phyloP scores from a whole-genome alignment of 2,797 vertebrate species.

The Alfaro cultratus region DNA sequence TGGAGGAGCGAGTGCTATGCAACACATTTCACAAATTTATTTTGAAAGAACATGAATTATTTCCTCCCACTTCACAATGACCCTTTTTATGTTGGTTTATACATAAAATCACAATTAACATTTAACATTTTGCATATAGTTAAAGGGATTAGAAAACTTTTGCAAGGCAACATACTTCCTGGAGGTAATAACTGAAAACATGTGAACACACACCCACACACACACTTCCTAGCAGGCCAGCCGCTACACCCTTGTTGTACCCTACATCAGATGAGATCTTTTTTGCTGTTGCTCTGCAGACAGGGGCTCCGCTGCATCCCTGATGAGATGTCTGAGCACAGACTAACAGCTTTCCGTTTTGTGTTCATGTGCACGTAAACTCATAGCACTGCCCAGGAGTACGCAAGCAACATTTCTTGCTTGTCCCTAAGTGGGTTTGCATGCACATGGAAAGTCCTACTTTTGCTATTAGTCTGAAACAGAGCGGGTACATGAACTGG shows the following conservation, averaged over 20 bases:
- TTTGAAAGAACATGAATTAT: background rate
- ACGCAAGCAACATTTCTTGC: constrained; percentile 44
- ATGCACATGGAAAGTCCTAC: constrained; percentile 35
- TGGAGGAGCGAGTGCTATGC: background rate
- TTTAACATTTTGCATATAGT: background rate
- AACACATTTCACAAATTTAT: background rate
- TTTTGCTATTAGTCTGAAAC: constrained; percentile 54
- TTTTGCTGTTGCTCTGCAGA: constrained; percentile 75
- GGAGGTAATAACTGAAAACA: constrained; percentile 30
- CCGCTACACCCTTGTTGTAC: constrained; percentile 43
- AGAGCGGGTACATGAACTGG: constrained; percentile 54
- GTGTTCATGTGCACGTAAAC: constrained; percentile 25
- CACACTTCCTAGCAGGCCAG: constrained; percentile 51
- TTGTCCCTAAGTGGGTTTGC: constrained; percentile 25
- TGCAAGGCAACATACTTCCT: background rate
- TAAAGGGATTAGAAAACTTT: background rate
- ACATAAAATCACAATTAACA: constrained; percentile 20
- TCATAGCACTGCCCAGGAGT: constrained; percentile 23
- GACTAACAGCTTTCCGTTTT: constrained; percentile 60
- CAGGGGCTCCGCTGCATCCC: constrained; percentile 78
- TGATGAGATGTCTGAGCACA: constrained; percentile 81
- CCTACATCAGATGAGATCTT: constrained; percentile 64
- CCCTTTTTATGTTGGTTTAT: background rate
- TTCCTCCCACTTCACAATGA: background rate
- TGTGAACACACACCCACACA: background rate